These are phyloP conservation scores for Xylocopa sonorina DNA, from an alignment of 1,140 invertebrate genomes.

Conservation along the genomic window DNA sequence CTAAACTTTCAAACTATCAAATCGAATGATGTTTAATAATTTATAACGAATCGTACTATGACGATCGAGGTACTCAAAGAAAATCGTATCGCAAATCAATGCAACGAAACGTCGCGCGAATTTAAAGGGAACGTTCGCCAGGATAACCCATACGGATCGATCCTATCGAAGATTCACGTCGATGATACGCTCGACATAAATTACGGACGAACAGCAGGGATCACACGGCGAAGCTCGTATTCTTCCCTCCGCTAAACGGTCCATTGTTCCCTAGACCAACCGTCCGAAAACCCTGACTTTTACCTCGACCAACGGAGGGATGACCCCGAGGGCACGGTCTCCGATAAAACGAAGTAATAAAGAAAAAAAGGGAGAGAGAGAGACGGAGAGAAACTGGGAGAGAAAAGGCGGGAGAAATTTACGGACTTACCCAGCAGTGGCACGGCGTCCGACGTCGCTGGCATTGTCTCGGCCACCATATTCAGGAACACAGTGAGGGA, in stretches of 20 bases:
- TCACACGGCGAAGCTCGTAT: background rate
- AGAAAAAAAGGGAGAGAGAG: background rate
- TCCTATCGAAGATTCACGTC: background rate
- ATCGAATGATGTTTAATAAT: no score
- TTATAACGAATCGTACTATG: no score
- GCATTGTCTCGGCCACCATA: constrained; percentile 92
- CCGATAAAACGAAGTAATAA: constrained; percentile 1
- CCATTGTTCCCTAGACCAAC: background rate
- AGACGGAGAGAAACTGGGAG: background rate
- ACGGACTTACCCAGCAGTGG: constrained; percentile 89
- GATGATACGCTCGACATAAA: constrained; percentile 19
- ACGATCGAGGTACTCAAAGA: no score
- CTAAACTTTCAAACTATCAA: no score
- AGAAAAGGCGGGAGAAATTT: constrained; percentile 5
- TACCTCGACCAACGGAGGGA: background rate
- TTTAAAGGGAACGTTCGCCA: no score
- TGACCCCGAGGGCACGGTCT: background rate
- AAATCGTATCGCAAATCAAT: no score
- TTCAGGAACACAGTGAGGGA: constrained; percentile 95
- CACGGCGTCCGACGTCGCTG: constrained; percentile 92
- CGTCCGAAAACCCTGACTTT: background rate
- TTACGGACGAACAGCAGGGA: constrained; percentile 24
- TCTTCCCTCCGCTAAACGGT: background rate
- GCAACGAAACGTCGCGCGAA: no score
- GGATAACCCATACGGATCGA: no score